Evolutionary conservation across 2,888 invertebrate genomes (phyloP).

Genomic region (Drosophila barbarae): DNA sequence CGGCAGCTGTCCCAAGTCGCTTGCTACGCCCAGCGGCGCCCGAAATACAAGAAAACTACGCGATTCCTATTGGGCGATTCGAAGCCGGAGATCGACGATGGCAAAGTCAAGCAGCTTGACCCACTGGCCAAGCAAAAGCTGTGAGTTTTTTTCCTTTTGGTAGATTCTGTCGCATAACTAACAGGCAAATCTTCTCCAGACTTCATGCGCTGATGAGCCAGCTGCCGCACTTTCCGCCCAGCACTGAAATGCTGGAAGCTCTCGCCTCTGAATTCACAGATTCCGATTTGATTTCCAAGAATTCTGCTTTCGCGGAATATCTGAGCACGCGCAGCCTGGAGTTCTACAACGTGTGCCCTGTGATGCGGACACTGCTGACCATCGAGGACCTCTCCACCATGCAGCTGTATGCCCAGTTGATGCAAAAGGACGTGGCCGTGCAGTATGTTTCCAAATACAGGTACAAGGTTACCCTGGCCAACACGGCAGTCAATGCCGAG

Average conservation of each 20-base stretch:
- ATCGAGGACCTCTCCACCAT: conserved; percentile 71
- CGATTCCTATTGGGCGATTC: not conserved
- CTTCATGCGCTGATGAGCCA: not conserved
- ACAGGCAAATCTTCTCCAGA: not conserved
- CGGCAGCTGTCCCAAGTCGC: conserved; percentile 19
- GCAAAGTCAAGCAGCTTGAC: not conserved
- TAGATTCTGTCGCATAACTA: too few relatives aligned
- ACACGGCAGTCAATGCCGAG: conserved; percentile 43
- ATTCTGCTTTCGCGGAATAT: conserved; percentile 44
- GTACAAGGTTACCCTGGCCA: conserved; percentile 27
- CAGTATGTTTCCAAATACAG: not conserved
- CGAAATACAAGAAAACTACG: not conserved
- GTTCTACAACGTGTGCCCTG: conserved; percentile 51
- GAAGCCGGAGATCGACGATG: not conserved
- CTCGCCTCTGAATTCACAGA: conserved; percentile 35
- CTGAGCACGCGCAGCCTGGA: conserved; percentile 40
- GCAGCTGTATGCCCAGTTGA: conserved; percentile 50
- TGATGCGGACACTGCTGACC: conserved; percentile 63
- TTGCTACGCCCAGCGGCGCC: too few relatives aligned
- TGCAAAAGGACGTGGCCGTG: conserved; percentile 43
- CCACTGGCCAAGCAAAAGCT: not conserved
- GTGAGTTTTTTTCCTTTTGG: conserved; percentile 3
- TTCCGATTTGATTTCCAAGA: conserved; percentile 19
- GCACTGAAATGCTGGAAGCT: conserved; percentile 35
- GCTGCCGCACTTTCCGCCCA: conserved; percentile 40